Evolutionary conservation across 2,797 vertebrate genomes (phyloP).

Genomic region (Eospalax fontanierii): DNA sequence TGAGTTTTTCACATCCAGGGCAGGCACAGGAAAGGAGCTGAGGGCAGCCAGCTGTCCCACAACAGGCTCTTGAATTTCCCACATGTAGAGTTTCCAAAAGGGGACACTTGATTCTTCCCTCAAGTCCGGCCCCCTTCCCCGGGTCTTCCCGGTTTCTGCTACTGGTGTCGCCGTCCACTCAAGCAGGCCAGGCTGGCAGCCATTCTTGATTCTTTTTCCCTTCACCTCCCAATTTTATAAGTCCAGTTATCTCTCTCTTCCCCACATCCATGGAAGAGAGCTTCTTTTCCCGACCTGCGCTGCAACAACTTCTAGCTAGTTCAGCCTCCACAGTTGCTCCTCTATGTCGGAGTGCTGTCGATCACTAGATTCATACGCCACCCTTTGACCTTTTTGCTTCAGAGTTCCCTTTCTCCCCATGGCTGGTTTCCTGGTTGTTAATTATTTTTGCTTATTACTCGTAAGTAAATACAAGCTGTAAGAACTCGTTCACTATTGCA

Average conservation of each 20-base stretch:
- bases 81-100: conserved; percentile 4
- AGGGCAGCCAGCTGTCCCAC: background rate
- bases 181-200: background rate
- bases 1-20: background rate
- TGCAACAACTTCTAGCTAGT: background rate
- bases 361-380: background rate
- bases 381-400: background rate
- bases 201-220: background rate
- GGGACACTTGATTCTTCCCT: conserved; percentile 19
- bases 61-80: conserved; percentile 32
- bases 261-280: background rate
- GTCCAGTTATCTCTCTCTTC: background rate
- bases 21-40: background rate
- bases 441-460: conserved; percentile 39
- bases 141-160: background rate
- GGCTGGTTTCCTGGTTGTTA: background rate
- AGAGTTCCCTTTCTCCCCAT: no score
- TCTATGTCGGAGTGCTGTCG: background rate
- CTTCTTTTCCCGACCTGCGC: background rate
- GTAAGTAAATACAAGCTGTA: background rate
- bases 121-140: background rate
- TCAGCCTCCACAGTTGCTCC: background rate
- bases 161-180: background rate
- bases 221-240: background rate
- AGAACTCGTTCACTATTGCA: background rate